Conservation (phyloP, 2,113 vertebrate genomes). For the Lethenteron reissneri region DNA sequence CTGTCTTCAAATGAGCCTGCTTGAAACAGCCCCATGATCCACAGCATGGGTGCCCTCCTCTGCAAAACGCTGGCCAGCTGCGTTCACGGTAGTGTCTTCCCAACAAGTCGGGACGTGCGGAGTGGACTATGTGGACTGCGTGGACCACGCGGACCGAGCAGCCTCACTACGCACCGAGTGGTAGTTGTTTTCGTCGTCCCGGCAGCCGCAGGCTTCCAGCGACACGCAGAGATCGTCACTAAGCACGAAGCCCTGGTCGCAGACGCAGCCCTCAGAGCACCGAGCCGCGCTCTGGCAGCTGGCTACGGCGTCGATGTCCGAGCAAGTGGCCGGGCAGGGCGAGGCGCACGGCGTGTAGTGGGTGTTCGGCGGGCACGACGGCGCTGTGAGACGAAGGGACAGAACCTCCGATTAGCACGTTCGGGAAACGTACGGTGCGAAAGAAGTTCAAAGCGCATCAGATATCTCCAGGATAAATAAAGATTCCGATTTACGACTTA, state of each 20-base stretch:
- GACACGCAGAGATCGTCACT: slow-evolving; percentile 29
- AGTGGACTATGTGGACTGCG: too few relatives aligned
- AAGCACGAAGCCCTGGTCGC: slow-evolving; percentile 30
- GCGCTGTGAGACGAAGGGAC: slow-evolving; percentile 19
- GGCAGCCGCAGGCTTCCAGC: slow-evolving; percentile 36
- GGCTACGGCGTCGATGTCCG: slow-evolving; percentile 25
- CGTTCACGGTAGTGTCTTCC: too few relatives aligned
- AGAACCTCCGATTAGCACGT: neutral
- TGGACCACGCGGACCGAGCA: too few relatives aligned
- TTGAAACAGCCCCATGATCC: too few relatives aligned
- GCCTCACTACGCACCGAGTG: slow-evolving; percentile 9
- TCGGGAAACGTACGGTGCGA: too few relatives aligned
- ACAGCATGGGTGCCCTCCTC: too few relatives aligned
- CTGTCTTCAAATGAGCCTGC: too few relatives aligned
- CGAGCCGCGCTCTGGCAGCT: slow-evolving; percentile 20
- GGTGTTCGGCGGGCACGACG: slow-evolving; percentile 28
- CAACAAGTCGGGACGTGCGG: too few relatives aligned
- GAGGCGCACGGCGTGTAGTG: slow-evolving; percentile 30
- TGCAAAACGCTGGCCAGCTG: too few relatives aligned
- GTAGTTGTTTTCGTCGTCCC: slow-evolving; percentile 27
- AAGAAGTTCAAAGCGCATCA: too few relatives aligned
- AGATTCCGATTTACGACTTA: too few relatives aligned
- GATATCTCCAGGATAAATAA: too few relatives aligned
- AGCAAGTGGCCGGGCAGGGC: slow-evolving; percentile 36
- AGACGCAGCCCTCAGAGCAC: slow-evolving; percentile 37